Evolutionary conservation across 1,140 invertebrate species (phyloP), one percentile per base, ranked within the genome.

Genomic region (Leptoteleia sp.): DNA sequence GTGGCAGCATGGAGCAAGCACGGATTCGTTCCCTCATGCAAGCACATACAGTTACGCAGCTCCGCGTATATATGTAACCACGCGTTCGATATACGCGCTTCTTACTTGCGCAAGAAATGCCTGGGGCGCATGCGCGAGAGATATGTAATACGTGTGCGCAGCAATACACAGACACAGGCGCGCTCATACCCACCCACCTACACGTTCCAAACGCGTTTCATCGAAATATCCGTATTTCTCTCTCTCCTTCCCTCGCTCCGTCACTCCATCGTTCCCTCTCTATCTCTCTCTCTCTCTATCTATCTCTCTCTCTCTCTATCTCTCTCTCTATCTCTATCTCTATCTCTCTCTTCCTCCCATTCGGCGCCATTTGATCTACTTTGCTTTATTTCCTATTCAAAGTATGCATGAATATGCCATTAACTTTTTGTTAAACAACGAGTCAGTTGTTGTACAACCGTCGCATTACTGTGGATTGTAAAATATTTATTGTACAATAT

Each of bases 91-190:
- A 78, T 72, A 72, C 61, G 54, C 59, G 62, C 52, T 43, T 57
- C 65, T 52, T 76, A 76, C 79, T 82, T 82, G 78, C 79, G 79
- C 76, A 79, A 81, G 72, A 79, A 68, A 54, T 33, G 52, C 48
- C 12, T n/a, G 4, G 40, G 15, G 70, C 76, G 76, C 76, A 73
- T 73, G 76, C 70, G 68, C 76, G 61, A 61, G 35, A 29, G 38
- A 70, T 64, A 64, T 64, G 47, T 70, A 67, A 59, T 75, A 73
- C 50, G 37, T 25, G 43, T 37, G 55, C 52, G 45, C 52, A 38
- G 12, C 6, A 48, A 45, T 35, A 16, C 48, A 40, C 13, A 47
- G 22, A 27, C 40, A n/a, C 19, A 22, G 19, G 12, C 17, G n/a
- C 7, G n/a, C 19, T 13, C 12, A 12, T 33, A n/a, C 35, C 13